Evolutionary conservation across 2,113 vertebrate genomes (phyloP), one percentile per base, ranked within the genome.

Genomic region (Proterorhinus semilunaris): DNA sequence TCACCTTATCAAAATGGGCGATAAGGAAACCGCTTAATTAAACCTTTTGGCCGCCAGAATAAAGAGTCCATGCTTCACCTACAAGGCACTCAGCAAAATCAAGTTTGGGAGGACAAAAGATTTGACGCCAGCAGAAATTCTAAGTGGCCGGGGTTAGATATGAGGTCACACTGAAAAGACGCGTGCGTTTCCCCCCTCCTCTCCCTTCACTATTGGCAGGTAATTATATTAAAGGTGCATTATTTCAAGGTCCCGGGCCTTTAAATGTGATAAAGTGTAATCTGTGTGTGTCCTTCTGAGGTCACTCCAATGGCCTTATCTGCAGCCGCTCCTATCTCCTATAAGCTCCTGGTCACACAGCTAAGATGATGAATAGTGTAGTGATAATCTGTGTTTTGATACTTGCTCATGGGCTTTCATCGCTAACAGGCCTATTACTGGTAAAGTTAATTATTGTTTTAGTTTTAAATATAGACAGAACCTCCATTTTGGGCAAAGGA

Each of bases 181-280:
- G 63, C 72, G 51, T 64, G 74, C 51, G 17, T 66, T 68, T 48
- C 12, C 65, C 12, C 67, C 57, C 27, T 68, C 46, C 13, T 68
- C 68, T 45, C 52, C 78, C 21, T 58, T 83, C 21, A 75, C 82
- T 84, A 83, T 70, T 89, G 88, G 83, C 76, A 84, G 69, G 73
- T 92, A 92, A 92, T 91, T 91, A 85, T 78, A 61, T 88, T 86
- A 89, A 91, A 92, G 69, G 75, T 84, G 81, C 82, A 81, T 87
- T 83, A 91, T 91, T 93, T 91, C 84, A 91, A 92, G 80, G 81
- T 87, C 73, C 58, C 67, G 21, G 79, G 90, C 89, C 80, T 86
- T 88, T 85, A 88, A 91, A 86, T 85, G 59, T 58, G 81, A 91
- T 88, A 86, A 89, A 87, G 77, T 59, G 63, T 87, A 83, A 91